Evolutionary conservation across 2,888 invertebrate genomes (phyloP), one percentile per base, ranked within the genome.

Genomic region (Dryobota labecula): DNA sequence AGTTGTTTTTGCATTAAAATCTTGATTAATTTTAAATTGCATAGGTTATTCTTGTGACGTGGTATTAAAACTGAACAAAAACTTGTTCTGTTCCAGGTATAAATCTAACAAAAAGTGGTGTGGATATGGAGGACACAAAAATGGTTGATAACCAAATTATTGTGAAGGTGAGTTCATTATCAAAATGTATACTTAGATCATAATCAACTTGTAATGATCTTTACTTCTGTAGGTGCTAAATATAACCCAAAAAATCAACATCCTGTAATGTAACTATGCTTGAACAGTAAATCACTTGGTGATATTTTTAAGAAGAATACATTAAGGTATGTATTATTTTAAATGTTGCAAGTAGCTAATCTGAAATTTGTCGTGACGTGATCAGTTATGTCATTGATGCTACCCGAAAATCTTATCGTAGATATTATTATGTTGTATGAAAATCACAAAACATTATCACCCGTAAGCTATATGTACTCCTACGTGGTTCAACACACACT

Each of bases 101-200:
- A 85, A 96, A 96, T 89, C 88, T 96, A 78, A 93, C 95, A 80
- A 96, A 96, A 90, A 92, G 92, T 71, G 96, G 95, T 76, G 89
- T 80, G 27, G 80, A 80, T 60, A 84, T 93, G 79, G 96, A 96
- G 69, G 96, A 96, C 73, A 82, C 91, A 13, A 94, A 93, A 88
- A 91, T 92, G 86, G 89, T 92, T 47, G 93, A 90, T 76, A 93
- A 93, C 80, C 95, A 95, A 89, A 93, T 96, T 58, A 88, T 95
- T 67, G 90, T 95, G 79, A 96, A 96, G 93, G 96, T 96, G 84
- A 91, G 90, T 83, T 64, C 33, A 71, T 43, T 65, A 20, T 38
- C 38, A 30, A 11, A 33, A 30, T 41, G 6, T 70, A 15, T 47
- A 30, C 58, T 45, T 24, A 38, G 45, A 47, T 56, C n/a, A 11